phyloP scores from a whole-genome alignment of 2,797 vertebrate species.

The Iguana delicatissima region DNA sequence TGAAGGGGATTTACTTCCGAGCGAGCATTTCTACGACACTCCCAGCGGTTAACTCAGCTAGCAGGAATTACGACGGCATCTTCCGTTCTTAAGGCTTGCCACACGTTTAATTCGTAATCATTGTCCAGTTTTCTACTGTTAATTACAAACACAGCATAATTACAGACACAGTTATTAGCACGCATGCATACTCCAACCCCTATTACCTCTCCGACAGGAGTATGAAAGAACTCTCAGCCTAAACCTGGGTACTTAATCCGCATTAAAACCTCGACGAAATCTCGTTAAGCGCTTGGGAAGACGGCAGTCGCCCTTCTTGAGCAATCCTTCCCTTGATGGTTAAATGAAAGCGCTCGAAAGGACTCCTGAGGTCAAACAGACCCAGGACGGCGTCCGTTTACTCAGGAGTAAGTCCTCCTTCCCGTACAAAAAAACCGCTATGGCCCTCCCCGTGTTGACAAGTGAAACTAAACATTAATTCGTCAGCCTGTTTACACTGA shows the following conservation, averaged over 20 bases:
- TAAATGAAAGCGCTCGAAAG: too few species aligned
- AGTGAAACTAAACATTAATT: neutral
- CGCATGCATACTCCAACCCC: too few species aligned
- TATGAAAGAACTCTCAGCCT: neutral
- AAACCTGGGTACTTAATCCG: neutral
- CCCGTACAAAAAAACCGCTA: neutral
- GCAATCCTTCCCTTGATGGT: too few species aligned
- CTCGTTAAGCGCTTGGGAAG: neutral
- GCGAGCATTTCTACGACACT: neutral
- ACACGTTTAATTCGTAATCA: neutral
- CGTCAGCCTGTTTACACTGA: too few species aligned
- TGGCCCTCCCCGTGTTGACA: too few species aligned
- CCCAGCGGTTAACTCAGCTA: neutral
- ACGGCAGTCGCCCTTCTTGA: neutral
- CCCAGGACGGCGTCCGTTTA: neutral
- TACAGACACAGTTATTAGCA: too few species aligned
- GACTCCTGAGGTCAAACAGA: neutral
- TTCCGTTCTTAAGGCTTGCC: neutral
- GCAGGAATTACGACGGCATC: neutral
- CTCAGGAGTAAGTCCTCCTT: neutral
- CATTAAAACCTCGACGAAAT: neutral
- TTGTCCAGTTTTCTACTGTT: neutral
- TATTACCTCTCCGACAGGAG: too few species aligned
- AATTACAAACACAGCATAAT: neutral
- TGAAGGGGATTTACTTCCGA: neutral